phyloP scores from a whole-genome alignment of 2,113 vertebrate genomes.

The Gymnocephalus cernua region DNA sequence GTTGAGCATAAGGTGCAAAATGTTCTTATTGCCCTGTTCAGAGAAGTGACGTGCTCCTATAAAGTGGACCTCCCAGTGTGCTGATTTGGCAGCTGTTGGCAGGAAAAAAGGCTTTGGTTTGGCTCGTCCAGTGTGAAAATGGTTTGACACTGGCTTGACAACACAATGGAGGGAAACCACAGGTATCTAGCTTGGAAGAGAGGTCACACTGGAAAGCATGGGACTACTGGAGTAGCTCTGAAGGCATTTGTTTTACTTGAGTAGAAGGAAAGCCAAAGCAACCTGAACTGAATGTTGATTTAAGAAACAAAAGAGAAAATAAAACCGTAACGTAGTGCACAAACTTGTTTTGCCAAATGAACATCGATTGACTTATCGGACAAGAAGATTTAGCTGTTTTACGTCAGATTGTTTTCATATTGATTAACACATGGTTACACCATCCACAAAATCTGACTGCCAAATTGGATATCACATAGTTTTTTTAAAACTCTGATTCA shows the following conservation, averaged over 20 bases:
- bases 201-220: constrained; percentile 34
- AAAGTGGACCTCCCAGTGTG: constrained; percentile 68
- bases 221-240: not conserved
- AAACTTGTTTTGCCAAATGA: not conserved
- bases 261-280: not conserved
- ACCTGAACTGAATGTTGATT: not conserved
- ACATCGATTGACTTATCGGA: not conserved
- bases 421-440: not conserved
- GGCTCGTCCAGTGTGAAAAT: constrained; percentile 65
- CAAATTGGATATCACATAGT: too few relatives aligned
- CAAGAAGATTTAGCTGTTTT: not conserved
- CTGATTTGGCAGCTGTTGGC: constrained; percentile 70
- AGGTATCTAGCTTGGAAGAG: constrained; percentile 45
- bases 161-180: constrained; percentile 66
- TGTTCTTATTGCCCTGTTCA: constrained; percentile 44
- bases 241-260: constrained; percentile 27
- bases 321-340: not conserved
- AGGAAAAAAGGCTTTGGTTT: constrained; percentile 61
- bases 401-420: not conserved
- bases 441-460: not conserved
- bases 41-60: constrained; percentile 31
- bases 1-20: constrained; percentile 31
- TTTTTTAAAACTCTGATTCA: too few relatives aligned
- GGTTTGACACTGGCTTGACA: constrained; percentile 47
- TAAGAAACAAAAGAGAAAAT: not conserved